Percentiles rank a stretch among this genome's conserved stretches.
Conservation (phyloP, 2,113 vertebrate genomes). For the Manacus vitellinus region DNA sequence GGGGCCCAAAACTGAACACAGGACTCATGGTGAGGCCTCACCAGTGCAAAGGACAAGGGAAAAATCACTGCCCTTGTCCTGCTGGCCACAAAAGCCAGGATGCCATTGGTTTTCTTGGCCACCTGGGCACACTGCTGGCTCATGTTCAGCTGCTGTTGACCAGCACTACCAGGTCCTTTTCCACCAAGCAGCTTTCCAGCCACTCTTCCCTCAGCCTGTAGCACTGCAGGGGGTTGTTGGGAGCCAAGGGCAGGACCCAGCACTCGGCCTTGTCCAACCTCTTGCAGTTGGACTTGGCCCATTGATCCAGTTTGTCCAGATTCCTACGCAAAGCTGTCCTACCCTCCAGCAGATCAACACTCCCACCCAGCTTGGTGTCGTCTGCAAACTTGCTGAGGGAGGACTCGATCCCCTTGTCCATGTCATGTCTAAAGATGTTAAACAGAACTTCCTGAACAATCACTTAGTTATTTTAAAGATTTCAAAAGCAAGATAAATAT, state of each 20-base stretch:
- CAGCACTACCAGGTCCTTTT: not conserved
- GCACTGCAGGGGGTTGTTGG: not conserved
- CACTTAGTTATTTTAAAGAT: not conserved
- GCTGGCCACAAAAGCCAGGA: not conserved
- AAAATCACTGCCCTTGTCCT: not conserved
- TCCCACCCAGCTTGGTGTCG: no score
- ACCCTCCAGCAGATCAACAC: not conserved
- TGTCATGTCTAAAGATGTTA: not conserved
- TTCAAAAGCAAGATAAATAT: not conserved
- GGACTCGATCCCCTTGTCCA: accelerated
- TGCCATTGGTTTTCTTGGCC: not conserved
- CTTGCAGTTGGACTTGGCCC: accelerated
- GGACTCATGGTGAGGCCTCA: accelerated
- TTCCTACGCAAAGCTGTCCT: not conserved
- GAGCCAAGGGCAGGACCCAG: not conserved
- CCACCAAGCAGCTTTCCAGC: not conserved
- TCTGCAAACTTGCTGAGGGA: not conserved
- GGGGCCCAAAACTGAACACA: not conserved
- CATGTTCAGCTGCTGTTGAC: not conserved
- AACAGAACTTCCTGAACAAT: not conserved
- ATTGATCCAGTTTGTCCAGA: not conserved
- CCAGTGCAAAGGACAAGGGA: not conserved
- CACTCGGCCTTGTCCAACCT: not conserved
- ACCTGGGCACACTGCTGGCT: not conserved
- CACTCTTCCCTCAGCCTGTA: not conserved